These are phyloP conservation scores for Ploceus nigricollis DNA, from an alignment of 2,113 vertebrate species.

Conservation along the genomic window DNA sequence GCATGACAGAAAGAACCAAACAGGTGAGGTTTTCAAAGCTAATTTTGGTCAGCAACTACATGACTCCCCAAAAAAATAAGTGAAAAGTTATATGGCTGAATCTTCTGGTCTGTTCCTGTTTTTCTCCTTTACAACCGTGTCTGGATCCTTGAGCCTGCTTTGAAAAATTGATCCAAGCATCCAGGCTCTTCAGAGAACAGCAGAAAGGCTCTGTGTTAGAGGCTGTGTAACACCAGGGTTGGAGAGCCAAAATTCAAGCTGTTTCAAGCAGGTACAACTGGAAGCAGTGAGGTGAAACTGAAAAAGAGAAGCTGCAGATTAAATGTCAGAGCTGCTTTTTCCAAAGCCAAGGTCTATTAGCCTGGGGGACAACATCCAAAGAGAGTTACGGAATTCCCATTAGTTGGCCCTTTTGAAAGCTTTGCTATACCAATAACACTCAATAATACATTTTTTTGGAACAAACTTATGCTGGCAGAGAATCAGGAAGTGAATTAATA, in stretches of 20 bases:
- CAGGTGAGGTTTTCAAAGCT: neutral
- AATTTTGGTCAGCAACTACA: neutral
- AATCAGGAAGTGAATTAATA: constrained; percentile 49
- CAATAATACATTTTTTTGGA: constrained; percentile 35
- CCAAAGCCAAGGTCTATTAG: constrained; percentile 30
- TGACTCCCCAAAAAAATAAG: neutral
- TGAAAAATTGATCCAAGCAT: neutral
- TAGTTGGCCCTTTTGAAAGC: neutral
- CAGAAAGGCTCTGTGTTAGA: neutral
- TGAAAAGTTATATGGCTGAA: neutral
- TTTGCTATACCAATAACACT: constrained; percentile 34
- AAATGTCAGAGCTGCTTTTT: constrained; percentile 35
- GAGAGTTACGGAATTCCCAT: constrained; percentile 29
- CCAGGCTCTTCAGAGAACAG: neutral
- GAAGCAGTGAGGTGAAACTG: constrained; percentile 2
- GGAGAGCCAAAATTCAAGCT: constrained; percentile 13
- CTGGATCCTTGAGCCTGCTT: neutral
- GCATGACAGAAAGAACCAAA: neutral
- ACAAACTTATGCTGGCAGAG: constrained; percentile 18
- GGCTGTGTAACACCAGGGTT: neutral
- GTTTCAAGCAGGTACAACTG: constrained; percentile 38
- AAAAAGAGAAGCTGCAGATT: constrained; percentile 20
- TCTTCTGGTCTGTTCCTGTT: neutral
- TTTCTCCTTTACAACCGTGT: neutral
- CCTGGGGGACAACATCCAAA: neutral